Percentiles rank a stretch among this genome's conserved stretches.
phyloP scores from a whole-genome alignment of 2,888 invertebrate genomes.

The Timandra comae region DNA sequence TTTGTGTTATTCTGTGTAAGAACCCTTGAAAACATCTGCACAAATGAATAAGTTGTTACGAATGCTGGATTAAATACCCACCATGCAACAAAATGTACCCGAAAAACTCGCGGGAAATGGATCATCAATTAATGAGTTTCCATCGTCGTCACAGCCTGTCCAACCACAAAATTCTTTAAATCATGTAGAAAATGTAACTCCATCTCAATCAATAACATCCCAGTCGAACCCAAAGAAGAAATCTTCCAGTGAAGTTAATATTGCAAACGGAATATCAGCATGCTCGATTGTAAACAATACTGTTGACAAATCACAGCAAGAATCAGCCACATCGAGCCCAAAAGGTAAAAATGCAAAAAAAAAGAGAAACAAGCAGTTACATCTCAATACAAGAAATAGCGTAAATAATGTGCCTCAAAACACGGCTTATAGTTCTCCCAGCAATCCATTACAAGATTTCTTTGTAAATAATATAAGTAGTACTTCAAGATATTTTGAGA shows the following conservation, averaged over 20 bases:
- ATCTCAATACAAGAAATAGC: constrained; percentile 31
- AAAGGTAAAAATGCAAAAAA: constrained; percentile 52
- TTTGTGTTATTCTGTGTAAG: constrained; percentile 6
- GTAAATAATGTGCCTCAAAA: constrained; percentile 17
- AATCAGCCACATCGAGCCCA: constrained; percentile 15
- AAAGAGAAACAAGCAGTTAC: constrained; percentile 42
- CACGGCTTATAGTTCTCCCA: constrained; percentile 17
- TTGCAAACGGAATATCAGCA: no score
- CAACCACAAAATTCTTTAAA: constrained; percentile 31
- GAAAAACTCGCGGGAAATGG: constrained; percentile 31
- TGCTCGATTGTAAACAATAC: constrained; percentile 25
- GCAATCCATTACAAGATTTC: constrained; percentile 39
- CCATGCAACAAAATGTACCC: constrained; percentile 31
- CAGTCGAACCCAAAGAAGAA: no score
- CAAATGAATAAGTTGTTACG: constrained; percentile 5
- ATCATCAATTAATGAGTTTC: constrained; percentile 32
- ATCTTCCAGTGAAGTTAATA: no score
- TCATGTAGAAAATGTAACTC: constrained; percentile 25
- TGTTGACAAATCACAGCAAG: constrained; percentile 24
- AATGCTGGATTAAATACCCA: constrained; percentile 30
- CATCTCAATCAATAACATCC: constrained; percentile 1
- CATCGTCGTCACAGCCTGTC: constrained; percentile 37
- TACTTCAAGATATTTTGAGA: constrained; percentile 54
- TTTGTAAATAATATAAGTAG: constrained; percentile 43
- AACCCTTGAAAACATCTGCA: constrained; percentile 1